phyloP scores from a whole-genome alignment of 2,797 vertebrate species.

The Australoheros facetus region DNA sequence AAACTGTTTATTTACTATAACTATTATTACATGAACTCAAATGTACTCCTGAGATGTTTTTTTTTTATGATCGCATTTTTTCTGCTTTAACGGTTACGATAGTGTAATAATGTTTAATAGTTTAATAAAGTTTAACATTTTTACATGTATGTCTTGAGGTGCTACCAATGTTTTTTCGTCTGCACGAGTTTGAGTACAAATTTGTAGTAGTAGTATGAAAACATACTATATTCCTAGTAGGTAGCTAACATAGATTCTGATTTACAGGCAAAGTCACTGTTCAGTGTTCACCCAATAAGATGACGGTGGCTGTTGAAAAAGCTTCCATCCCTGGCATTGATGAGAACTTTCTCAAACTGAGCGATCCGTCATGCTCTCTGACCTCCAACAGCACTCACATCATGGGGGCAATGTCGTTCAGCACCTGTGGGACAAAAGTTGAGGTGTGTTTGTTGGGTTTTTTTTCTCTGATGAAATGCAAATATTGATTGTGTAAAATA shows the following conservation, averaged over 20 bases:
- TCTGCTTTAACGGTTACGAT: no score
- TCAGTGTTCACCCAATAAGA: constrained; percentile 63
- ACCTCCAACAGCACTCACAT: constrained; percentile 76
- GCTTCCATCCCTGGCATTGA: constrained; percentile 69
- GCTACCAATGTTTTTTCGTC: background rate
- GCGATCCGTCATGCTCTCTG: constrained; percentile 71
- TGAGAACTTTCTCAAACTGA: constrained; percentile 66
- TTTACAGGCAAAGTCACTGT: constrained; percentile 65
- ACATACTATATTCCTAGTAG: background rate
- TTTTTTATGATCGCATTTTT: background rate
- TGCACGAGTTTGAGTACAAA: background rate
- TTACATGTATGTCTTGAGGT: background rate
- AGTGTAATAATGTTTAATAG: no score
- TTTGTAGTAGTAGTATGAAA: background rate
- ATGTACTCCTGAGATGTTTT: background rate
- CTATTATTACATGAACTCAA: background rate
- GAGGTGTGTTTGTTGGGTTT: constrained; percentile 58
- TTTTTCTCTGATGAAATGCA: background rate
- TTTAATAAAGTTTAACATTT: background rate
- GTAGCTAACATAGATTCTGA: background rate
- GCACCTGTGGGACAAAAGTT: constrained; percentile 73
- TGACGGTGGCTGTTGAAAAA: constrained; percentile 70
- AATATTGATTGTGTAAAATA: background rate
- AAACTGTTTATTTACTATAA: no score
- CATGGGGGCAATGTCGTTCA: constrained; percentile 67